These are phyloP conservation scores for Drosophila cardini DNA, from an alignment of 1,140 invertebrate genomes.

Conservation along the genomic window DNA sequence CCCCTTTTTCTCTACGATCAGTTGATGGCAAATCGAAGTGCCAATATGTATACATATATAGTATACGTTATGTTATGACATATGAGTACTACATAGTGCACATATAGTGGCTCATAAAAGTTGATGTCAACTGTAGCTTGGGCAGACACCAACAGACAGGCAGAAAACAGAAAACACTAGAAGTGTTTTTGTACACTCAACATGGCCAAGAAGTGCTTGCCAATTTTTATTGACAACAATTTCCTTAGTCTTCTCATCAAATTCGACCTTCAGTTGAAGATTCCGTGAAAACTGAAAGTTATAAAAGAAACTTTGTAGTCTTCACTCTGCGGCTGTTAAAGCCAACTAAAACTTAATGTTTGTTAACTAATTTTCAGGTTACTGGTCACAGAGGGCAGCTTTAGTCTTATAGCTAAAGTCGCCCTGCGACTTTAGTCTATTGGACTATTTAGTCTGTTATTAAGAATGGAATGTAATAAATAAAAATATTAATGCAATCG, in stretches of 20 bases:
- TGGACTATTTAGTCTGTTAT: too few relatives aligned
- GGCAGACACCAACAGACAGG: slow-evolving; percentile 7
- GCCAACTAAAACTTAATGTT: too few relatives aligned
- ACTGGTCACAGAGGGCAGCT: too few relatives aligned
- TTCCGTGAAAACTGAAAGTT: not conserved
- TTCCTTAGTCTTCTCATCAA: slow-evolving; percentile 1
- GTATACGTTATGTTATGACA: not conserved
- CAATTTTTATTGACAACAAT: slow-evolving; percentile 12
- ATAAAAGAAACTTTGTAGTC: not conserved
- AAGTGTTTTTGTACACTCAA: not conserved
- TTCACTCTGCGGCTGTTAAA: not conserved
- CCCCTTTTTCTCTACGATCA: not conserved
- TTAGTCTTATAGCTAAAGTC: too few relatives aligned
- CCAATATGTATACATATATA: slow-evolving; percentile 4
- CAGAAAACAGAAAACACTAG: not conserved
- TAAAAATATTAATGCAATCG: too few relatives aligned
- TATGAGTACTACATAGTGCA: not conserved
- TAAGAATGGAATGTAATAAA: too few relatives aligned
- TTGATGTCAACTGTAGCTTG: slow-evolving; percentile 8
- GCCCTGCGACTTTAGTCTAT: too few relatives aligned
- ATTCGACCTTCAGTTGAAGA: not conserved
- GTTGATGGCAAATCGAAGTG: slow-evolving; percentile 4
- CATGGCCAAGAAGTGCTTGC: not conserved
- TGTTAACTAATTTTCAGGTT: too few relatives aligned
- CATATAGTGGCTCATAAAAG: slow-evolving; percentile 20